Evolutionary conservation across 2,113 vertebrate species (phyloP).

Genomic region (Ceuthmochares aereus): DNA sequence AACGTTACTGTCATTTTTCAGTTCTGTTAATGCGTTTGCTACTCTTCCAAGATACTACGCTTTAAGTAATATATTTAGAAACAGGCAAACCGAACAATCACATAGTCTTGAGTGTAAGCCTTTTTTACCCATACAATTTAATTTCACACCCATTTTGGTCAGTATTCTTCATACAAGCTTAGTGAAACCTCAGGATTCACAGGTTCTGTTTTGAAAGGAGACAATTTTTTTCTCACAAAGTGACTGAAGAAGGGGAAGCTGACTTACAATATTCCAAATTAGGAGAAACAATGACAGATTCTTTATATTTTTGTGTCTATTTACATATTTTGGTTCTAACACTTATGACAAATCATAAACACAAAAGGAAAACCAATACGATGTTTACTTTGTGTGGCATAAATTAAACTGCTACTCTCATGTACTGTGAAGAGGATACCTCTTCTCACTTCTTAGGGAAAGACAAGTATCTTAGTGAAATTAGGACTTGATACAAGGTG

Average conservation of each 20-base stretch:
- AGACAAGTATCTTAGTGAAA: neutral
- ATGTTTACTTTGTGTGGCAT: rapidly evolving
- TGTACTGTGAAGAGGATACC: neutral
- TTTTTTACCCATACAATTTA: neutral
- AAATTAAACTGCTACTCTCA: neutral
- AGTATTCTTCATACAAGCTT: neutral
- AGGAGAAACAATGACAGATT: neutral
- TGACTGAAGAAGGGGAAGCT: neutral
- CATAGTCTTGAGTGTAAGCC: neutral
- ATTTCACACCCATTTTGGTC: neutral
- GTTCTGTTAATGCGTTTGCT: neutral
- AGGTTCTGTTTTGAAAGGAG: neutral
- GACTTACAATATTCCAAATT: neutral
- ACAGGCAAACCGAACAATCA: neutral
- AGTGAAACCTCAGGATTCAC: neutral
- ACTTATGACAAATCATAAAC: neutral
- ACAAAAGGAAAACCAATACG: neutral
- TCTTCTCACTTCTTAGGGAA: neutral
- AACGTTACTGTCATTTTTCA: neutral
- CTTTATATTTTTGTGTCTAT: neutral
- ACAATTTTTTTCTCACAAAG: neutral
- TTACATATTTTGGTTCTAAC: neutral
- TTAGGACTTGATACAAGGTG: neutral
- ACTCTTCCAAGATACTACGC: neutral
- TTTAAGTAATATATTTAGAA: neutral